Base-by-base conservation (phyloP, 2,797 vertebrate genomes). In the Lerista edwardsae region DNA sequence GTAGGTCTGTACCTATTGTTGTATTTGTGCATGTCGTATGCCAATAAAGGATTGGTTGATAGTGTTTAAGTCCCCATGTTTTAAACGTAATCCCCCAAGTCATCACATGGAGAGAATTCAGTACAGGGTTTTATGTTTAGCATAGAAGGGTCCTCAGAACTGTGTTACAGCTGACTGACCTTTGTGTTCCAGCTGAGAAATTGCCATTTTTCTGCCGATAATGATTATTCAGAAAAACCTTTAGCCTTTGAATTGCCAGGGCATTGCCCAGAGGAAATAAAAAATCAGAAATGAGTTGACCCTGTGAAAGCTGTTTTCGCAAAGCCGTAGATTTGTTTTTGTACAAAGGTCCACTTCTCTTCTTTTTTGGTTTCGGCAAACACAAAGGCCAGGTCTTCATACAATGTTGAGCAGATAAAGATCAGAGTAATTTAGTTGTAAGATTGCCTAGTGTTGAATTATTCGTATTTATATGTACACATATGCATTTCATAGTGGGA, bases 371-470 rank as follows among this genome's bases (percentile, higher is more conserved):
- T 79, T 91, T 41, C 78, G 44, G 25, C 61, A n/a, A 82, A 80
- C 77, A 47, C 12, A n/a, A 10, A 17, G 2, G 7, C 0, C 36
- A 81, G 51, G 2, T 21, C 2, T 1, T 0, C 1, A 6, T 3
- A 0, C 1, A 11, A 69, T 2, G 1, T 23, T 29, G 8, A 4
- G 3, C 25, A 9, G 2, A 31, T 23, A 65, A 29, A n/a, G 61
- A 0, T 3, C 39, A 80, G 83, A 84, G 23, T 34, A 84, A 82
- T 36, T 88, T 86, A 90, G 88, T 89, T 86, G 6, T 73, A 0
- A 82, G 78, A 31, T 0, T 62, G 73, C 83, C 57, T 85, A 85
- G n/a, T 79, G 19, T 75, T 84, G 85, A 64, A 83, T 79, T 88
- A 86, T 65, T 67, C 21, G n/a, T n/a, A n/a, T n/a, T n/a, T n/a